Evolutionary conservation across 2,888 invertebrate genomes (phyloP).

Genomic region (Tenthredo mesomela): DNA sequence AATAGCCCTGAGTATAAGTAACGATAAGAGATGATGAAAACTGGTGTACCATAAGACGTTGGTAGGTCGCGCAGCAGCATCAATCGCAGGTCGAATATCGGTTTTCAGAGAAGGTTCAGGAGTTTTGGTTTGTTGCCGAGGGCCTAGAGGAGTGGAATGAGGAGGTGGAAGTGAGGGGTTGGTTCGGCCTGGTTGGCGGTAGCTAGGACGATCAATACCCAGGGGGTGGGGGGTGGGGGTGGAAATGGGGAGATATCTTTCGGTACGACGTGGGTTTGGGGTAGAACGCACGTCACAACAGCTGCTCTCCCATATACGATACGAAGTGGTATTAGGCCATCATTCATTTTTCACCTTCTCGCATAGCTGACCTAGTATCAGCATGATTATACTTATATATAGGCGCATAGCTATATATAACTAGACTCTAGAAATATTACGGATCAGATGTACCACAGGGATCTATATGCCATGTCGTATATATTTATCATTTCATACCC

Average conservation of each 20-base stretch:
- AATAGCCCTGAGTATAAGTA: not conserved
- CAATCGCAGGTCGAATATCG: not conserved
- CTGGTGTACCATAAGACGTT: not conserved
- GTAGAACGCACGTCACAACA: conserved; percentile 38
- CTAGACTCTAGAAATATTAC: no score
- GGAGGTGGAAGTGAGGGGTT: not conserved
- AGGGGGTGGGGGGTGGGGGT: not conserved
- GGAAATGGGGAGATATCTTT: conserved; percentile 16
- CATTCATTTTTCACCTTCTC: not conserved
- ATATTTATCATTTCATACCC: not conserved
- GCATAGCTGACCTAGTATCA: not conserved
- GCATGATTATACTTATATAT: not conserved
- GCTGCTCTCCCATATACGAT: conserved; percentile 20
- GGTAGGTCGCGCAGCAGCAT: not conserved
- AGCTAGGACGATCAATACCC: conserved; percentile 50
- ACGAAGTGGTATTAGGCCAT: not conserved
- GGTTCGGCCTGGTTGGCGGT: conserved; percentile 42
- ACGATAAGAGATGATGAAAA: conserved; percentile 3
- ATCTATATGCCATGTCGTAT: not conserved
- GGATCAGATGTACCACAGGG: not conserved
- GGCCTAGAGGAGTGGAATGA: not conserved
- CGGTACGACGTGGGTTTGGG: not conserved
- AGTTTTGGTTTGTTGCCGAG: conserved; percentile 44
- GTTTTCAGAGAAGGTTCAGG: not conserved
- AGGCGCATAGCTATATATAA: no score